Evolutionary conservation across 1,140 invertebrate species (phyloP), one percentile per base, ranked within the genome.

Genomic region (Macrocentrus cingulum): DNA sequence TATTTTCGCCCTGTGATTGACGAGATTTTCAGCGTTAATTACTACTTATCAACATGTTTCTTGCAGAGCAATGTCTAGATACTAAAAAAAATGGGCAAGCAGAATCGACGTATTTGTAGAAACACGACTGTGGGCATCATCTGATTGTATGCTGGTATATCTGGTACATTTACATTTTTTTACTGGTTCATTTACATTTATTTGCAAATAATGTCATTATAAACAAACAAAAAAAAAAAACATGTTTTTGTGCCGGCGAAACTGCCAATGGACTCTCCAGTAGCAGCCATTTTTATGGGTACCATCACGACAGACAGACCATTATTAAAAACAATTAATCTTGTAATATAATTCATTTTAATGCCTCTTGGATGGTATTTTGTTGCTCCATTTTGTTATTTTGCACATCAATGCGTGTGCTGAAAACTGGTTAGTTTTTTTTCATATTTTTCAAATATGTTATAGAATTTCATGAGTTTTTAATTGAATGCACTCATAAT

Each of bases 101-200:
- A 62, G 77, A 77, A 77, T 78, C 77, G 67, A 80, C 76, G 69
- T 69, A 65, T 78, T 79, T 80, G 70, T 80, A 80, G 69, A 57
- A 76, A 67, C 69, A 75, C 68, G 75, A 70, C n/a, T n/a, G 57
- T 69, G 70, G 71, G 70, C 67, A 65, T 70, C 62, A 65, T 62
- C 70, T 71, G 71, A 75, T 72, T 75, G 64, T 74, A 59, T 66
- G 75, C 74, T 76, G n/a, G 73, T 77, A 67, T 66, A 71, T 62
- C 70, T 64, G 76, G 75, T 79, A 79, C 37, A 68, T 73, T 75
- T n/a, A n/a, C n/a, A n/a, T n/a, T n/a, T n/a, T n/a, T n/a, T n/a
- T n/a, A n/a, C n/a, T n/a, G n/a, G n/a, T n/a, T 58, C 51, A 60
- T 60, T 60, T 60, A 60, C 52, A 75, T 77, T 76, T 76, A 70